Evolutionary conservation across 1,140 invertebrate genomes (phyloP), one percentile per base, ranked within the genome.

Genomic region (Brachionus asplanchnoidis): DNA sequence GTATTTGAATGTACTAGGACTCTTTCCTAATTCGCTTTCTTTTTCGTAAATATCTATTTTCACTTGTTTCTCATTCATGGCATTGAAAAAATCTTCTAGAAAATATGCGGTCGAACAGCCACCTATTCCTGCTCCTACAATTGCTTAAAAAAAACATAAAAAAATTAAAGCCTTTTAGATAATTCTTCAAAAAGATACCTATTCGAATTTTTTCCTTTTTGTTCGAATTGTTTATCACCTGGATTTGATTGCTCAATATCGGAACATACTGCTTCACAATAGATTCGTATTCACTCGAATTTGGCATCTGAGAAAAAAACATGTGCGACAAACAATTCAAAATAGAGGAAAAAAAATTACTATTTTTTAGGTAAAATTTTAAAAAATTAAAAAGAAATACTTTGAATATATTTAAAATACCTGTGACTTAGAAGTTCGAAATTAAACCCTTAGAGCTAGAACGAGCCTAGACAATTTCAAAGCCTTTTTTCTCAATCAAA

Each of bases 41-140:
- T 77, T 77, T 53, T 77, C 73, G 26, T 77, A 77, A 77, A 77
- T 26, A 50, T 77, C 42, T 36, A 77, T 77, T 14, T 77, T 50
- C 8, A 77, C 23, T 50, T 46, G 42, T 50, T 65, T 82, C 8
- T 82, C 32, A 42, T 68, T 65, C 50, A 65, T 26, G 20, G 32
- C 23, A 42, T 68, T 82, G n/a, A 82, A 82, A 17, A 65, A 20
- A 23, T 82, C 40, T 44, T 82, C 79, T 20, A 82, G 17, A 9
- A 65, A 82, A 68, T 36, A 82, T 26, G 79, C 79, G 1, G 79
- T 36, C 12, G 79, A 17, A 68, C 79, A 82, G 2, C 79, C 79
- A 14, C 79, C 79, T 1, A 82, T 14, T 23, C 79, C 79, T 23
- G 53, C 50, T n/a, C 79, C 79, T 17, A 82, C 6, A 65, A 82